Percentiles rank a stretch among this genome's conserved stretches.
phyloP scores from a whole-genome alignment of 2,113 vertebrate species.

The Entosphenus tridentatus region DNA sequence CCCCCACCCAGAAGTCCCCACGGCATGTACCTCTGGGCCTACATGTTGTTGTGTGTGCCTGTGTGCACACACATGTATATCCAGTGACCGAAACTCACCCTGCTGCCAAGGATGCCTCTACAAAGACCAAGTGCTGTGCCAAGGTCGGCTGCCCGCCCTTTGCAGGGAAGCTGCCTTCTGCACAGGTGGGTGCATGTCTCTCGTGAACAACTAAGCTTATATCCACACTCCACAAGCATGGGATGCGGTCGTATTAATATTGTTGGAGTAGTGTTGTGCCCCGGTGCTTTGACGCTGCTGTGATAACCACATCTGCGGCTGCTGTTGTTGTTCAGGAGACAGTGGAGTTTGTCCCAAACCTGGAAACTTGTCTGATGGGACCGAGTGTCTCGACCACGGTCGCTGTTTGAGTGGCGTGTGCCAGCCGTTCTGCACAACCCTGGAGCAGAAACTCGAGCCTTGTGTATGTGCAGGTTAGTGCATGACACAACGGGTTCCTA shows the following conservation, averaged over 20 bases:
- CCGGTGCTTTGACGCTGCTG: too few species aligned
- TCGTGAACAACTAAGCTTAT: too few species aligned
- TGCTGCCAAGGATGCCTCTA: conserved; percentile 68
- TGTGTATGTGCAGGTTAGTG: conserved; percentile 65
- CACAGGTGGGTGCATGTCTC: conserved; percentile 34
- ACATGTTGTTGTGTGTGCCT: too few species aligned
- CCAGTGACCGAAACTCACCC: conserved; percentile 74
- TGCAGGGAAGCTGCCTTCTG: conserved; percentile 72
- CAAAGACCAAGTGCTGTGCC: conserved; percentile 44
- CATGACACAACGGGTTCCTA: neutral
- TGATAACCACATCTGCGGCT: too few species aligned
- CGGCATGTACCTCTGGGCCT: too few species aligned
- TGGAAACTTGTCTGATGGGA: conserved; percentile 36
- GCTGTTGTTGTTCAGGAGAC: too few species aligned
- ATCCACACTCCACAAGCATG: too few species aligned
- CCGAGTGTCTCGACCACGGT: conserved; percentile 62
- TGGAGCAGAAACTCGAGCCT: conserved; percentile 22
- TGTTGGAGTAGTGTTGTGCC: too few species aligned
- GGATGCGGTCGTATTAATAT: too few species aligned
- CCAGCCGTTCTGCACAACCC: conserved; percentile 59
- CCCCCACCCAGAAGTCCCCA: too few species aligned
- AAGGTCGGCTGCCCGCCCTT: conserved; percentile 73
- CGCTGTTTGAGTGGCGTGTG: conserved; percentile 55
- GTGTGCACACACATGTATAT: neutral
- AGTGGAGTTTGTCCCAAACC: conserved; percentile 33